These are phyloP conservation scores for Trissolcus brochymenae DNA, from an alignment of 2,888 invertebrate species.

Conservation along the genomic window DNA sequence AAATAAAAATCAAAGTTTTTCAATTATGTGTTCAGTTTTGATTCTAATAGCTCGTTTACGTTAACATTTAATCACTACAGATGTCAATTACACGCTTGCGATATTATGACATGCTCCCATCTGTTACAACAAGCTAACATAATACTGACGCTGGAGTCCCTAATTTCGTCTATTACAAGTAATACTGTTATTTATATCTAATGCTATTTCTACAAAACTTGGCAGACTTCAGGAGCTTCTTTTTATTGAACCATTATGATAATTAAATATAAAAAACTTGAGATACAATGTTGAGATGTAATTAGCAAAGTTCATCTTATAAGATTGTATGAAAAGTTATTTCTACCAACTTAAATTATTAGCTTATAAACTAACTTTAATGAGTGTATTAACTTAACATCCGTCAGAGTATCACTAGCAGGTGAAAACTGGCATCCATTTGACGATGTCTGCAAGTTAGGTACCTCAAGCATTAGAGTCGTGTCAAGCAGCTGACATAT, in stretches of 20 bases:
- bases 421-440: constrained; percentile 1
- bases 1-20: too few species aligned
- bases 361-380: too few species aligned
- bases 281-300: too few species aligned
- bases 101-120: constrained; percentile 11
- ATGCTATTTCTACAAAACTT: neutral
- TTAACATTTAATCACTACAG: constrained; percentile 1
- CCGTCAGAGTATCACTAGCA: too few species aligned
- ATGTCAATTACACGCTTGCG: constrained; percentile 4
- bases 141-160: constrained; percentile 1
- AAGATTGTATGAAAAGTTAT: too few species aligned
- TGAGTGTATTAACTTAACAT: too few species aligned
- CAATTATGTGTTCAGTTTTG: too few species aligned
- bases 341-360: too few species aligned
- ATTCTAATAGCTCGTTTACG: neutral
- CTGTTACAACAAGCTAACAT: constrained; percentile 5
- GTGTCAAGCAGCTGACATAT: constrained; percentile 1
- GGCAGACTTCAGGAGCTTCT: constrained; percentile 2
- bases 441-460: neutral
- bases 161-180: constrained; percentile 3
- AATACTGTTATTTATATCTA: constrained; percentile 12
- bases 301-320: too few species aligned
- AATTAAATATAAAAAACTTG: too few species aligned
- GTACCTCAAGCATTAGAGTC: neutral
- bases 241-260: too few species aligned